Evolutionary conservation across 2,113 vertebrate genomes (phyloP), one percentile per base, ranked within the genome.

Genomic region (Heterochromis multidens): DNA sequence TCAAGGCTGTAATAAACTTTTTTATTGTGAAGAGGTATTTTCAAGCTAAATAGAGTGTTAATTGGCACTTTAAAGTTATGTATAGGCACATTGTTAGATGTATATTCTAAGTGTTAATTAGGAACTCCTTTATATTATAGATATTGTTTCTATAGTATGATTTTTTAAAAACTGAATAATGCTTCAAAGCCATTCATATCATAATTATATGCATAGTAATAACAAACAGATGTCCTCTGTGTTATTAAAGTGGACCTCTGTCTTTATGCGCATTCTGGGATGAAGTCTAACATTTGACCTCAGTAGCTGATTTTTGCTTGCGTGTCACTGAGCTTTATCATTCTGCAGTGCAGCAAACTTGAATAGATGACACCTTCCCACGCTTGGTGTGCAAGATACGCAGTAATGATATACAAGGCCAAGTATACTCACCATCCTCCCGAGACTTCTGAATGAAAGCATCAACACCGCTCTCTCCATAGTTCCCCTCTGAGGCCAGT

Each of bases 391-490:
- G 27, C 27, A 74, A 19, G 19, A 78, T 31, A 23, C 9, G n/a
- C 23, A 57, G 9, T 23, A 27, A 74, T 83, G 76, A 83, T 87
- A 52, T 54, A 85, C 13, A 80, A 80, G 77, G 63, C 57, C 12
- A 21, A 59, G 23, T 1, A 14, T 67, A 92, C 98, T 97, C 96
- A 99, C 98, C 98, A 0, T 97, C 97, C 95, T 99, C 98, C 61
- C 98, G 96, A 1, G 98, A 98, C 95, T 98, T 98, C 95, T 99
- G 98, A 17, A 97, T 97, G 92, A 99, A 99, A 0, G 98, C 98
- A 84, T 99, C 98, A 27, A 99, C 97, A 0, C 98, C 98, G 0
- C 98, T 99, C 90, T 99, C 98, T 6, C 98, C 98, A 0, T 99
- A 99, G 96, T 99, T 99, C 23, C 98, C 98, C 87, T 99, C 98